phyloP scores from a whole-genome alignment of 2,888 invertebrate species.

The Xestia c-nigrum region DNA sequence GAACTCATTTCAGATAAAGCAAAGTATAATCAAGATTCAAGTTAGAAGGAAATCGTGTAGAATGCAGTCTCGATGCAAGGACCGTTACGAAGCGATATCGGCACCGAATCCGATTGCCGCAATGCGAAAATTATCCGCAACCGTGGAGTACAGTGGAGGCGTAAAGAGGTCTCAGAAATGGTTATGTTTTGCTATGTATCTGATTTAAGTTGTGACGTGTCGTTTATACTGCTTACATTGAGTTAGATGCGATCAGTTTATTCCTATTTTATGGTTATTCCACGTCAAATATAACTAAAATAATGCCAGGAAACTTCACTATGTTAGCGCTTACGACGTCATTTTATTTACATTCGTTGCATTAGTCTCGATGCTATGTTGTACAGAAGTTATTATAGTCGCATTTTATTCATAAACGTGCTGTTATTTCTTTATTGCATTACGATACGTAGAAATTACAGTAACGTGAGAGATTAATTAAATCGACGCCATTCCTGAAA shows the following conservation, averaged over 20 bases:
- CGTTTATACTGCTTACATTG: constrained; percentile 83
- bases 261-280: constrained; percentile 80
- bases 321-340: constrained; percentile 58
- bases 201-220: constrained; percentile 86
- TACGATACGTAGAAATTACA: constrained; percentile 40
- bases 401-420: constrained; percentile 52
- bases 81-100: constrained; percentile 87
- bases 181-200: constrained; percentile 88
- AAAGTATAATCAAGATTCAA: constrained; percentile 78
- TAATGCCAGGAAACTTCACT: constrained; percentile 61
- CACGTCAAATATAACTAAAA: constrained; percentile 72
- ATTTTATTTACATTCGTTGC: constrained; percentile 52
- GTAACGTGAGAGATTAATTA: constrained; percentile 50
- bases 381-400: constrained; percentile 35
- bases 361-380: constrained; percentile 26
- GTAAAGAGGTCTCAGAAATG: constrained; percentile 85
- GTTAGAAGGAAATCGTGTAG: constrained; percentile 80
- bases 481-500: constrained; percentile 48
- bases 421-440: constrained; percentile 49
- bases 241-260: constrained; percentile 83
- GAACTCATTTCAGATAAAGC: constrained; percentile 75
- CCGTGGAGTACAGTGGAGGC: constrained; percentile 81
- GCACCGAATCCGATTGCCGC: constrained; percentile 85
- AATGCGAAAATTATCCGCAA: constrained; percentile 88
- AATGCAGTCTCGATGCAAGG: constrained; percentile 83